These are phyloP conservation scores for Phalacrocorax aristotelis DNA, from an alignment of 2,113 vertebrate species.

Conservation along the genomic window DNA sequence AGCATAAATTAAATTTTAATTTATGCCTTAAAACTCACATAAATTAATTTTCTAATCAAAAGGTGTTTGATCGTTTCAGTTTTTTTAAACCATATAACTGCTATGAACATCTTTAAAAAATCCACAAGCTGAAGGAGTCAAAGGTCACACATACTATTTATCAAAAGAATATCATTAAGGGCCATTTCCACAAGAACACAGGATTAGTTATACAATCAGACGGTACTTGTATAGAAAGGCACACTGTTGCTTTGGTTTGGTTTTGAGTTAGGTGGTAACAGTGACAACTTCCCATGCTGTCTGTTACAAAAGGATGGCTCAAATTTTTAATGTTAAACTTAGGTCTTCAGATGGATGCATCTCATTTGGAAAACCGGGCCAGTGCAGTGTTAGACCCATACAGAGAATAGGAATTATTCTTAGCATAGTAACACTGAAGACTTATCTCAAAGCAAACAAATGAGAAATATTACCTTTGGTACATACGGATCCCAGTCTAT, in stretches of 20 bases:
- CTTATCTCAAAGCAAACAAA: neutral
- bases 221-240: neutral
- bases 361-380: neutral
- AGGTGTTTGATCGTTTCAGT: neutral
- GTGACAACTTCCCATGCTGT: neutral
- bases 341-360: neutral
- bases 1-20: neutral
- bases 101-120: neutral
- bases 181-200: neutral
- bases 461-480: conserved; percentile 84
- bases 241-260: neutral
- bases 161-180: neutral
- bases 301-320: neutral
- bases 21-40: neutral
- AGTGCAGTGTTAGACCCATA: neutral
- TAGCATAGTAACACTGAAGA: neutral
- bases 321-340: neutral
- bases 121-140: neutral
- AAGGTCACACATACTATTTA: neutral
- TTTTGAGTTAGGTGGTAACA: neutral
- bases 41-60: neutral
- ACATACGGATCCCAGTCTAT: conserved; percentile 97
- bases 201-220: neutral
- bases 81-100: neutral
- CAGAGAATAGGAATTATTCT: neutral